phyloP scores from a whole-genome alignment of 1,140 invertebrate species.

The Gerris buenoi region DNA sequence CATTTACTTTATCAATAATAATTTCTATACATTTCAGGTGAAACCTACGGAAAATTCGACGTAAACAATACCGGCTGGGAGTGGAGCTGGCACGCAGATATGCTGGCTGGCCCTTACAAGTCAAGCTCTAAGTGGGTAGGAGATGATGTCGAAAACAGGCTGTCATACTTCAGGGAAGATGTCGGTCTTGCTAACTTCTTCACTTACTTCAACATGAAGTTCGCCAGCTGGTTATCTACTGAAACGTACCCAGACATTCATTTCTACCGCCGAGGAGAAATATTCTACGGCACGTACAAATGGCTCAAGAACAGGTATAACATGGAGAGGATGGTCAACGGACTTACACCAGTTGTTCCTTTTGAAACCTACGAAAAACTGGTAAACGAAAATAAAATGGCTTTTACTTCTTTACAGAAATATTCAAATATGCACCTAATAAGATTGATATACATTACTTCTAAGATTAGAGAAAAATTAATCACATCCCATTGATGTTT shows the following conservation, averaged over 20 bases:
- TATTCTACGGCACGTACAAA: neutral
- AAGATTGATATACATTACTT: too few relatives aligned
- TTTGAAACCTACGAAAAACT: conserved; percentile 40
- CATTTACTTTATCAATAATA: too few relatives aligned
- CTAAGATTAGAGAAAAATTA: too few relatives aligned
- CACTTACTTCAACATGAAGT: conserved; percentile 44
- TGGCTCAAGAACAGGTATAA: conserved; percentile 43
- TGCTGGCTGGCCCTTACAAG: neutral
- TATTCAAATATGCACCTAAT: too few relatives aligned
- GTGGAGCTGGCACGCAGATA: conserved; percentile 28
- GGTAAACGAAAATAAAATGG: too few relatives aligned
- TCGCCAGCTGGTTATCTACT: conserved; percentile 44
- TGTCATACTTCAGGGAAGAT: conserved; percentile 60
- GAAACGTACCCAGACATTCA: conserved; percentile 26
- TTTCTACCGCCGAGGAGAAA: neutral
- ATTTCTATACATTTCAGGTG: neutral
- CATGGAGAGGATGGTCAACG: conserved; percentile 47
- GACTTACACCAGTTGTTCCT: conserved; percentile 37
- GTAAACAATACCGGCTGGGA: conserved; percentile 11
- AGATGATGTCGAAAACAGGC: conserved; percentile 37
- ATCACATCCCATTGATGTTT: too few relatives aligned
- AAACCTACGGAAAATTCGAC: conserved; percentile 21
- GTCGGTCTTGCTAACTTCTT: conserved; percentile 50
- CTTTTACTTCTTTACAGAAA: too few relatives aligned
- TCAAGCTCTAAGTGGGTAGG: conserved; percentile 8